Percentiles rank a stretch among this genome's conserved stretches.
phyloP scores from a whole-genome alignment of 2,797 vertebrate species.

The Nyctibius grandis region DNA sequence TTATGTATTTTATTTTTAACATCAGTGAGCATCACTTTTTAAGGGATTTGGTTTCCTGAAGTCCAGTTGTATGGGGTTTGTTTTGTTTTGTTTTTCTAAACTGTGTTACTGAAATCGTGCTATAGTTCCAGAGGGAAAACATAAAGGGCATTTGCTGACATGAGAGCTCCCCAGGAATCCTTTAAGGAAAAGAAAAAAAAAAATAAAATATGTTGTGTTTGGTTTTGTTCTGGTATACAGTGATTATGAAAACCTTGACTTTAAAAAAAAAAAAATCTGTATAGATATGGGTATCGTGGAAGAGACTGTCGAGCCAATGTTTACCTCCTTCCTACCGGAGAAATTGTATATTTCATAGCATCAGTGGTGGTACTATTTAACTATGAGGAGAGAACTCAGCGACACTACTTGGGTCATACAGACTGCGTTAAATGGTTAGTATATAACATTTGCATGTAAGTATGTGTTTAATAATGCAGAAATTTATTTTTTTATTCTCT shows the following conservation, averaged over 20 bases:
- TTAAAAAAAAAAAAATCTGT: slow-evolving; percentile 12
- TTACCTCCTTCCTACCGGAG: slow-evolving; percentile 94
- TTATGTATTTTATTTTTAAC: neutral
- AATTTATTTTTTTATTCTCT: neutral
- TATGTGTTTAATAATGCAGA: neutral
- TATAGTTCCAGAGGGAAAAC: neutral
- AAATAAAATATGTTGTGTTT: neutral
- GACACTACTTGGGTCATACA: slow-evolving; percentile 95
- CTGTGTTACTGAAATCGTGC: neutral
- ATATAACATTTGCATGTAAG: neutral
- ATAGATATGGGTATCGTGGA: slow-evolving; percentile 91
- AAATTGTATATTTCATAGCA: slow-evolving; percentile 96
- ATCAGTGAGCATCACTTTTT: neutral
- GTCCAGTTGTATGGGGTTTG: neutral
- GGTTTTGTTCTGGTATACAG: neutral
- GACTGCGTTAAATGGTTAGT: slow-evolving; percentile 98
- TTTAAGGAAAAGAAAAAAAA: too few species aligned
- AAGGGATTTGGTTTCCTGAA: neutral
- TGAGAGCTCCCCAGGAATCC: neutral
- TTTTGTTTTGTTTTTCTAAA: neutral
- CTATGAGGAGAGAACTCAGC: slow-evolving; percentile 92
- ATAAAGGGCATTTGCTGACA: neutral
- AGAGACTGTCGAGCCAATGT: slow-evolving; percentile 95
- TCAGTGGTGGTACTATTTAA: slow-evolving; percentile 95
- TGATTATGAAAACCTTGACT: slow-evolving; percentile 67